phyloP scores from a whole-genome alignment of 1,140 invertebrate species.

The Pseudobourletiella spinata region DNA sequence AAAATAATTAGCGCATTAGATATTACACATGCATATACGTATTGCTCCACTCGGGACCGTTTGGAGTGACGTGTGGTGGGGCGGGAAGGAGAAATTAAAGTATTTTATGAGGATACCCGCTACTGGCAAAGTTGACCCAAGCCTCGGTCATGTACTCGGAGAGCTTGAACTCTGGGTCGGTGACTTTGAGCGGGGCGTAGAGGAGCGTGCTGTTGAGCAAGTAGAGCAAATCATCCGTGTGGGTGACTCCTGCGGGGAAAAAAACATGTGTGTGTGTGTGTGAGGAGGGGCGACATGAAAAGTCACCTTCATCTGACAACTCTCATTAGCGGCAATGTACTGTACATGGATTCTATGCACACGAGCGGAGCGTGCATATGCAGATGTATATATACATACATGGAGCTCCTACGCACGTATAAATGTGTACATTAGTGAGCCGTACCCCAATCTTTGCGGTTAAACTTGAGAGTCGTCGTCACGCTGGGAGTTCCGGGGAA shows the following conservation, averaged over 20 bases:
- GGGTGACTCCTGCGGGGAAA: background rate
- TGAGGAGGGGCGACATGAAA: too few relatives aligned
- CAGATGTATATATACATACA: too few relatives aligned
- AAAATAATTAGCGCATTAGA: background rate
- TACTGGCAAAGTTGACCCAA: slow-evolving; percentile 4
- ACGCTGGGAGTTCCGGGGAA: background rate
- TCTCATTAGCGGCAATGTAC: too few relatives aligned
- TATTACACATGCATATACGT: background rate
- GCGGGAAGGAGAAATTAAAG: too few relatives aligned
- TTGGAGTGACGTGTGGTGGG: too few relatives aligned
- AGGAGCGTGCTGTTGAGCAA: background rate
- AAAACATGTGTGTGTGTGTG: too few relatives aligned
- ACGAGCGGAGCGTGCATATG: too few relatives aligned
- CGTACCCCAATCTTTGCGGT: slow-evolving; percentile 5
- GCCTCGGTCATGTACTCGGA: slow-evolving; percentile 4
- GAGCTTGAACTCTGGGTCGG: slow-evolving; percentile 7
- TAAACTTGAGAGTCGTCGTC: background rate
- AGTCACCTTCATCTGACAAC: too few relatives aligned
- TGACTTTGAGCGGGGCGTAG: background rate
- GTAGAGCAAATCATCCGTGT: slow-evolving; percentile 10
- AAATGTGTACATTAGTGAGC: too few relatives aligned
- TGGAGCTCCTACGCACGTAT: too few relatives aligned
- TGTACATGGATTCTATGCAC: too few relatives aligned
- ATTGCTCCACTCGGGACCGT: too few relatives aligned
- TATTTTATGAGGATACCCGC: background rate